phyloP scores from a whole-genome alignment of 2,888 invertebrate species.

The Lasioglossum figueresi region DNA sequence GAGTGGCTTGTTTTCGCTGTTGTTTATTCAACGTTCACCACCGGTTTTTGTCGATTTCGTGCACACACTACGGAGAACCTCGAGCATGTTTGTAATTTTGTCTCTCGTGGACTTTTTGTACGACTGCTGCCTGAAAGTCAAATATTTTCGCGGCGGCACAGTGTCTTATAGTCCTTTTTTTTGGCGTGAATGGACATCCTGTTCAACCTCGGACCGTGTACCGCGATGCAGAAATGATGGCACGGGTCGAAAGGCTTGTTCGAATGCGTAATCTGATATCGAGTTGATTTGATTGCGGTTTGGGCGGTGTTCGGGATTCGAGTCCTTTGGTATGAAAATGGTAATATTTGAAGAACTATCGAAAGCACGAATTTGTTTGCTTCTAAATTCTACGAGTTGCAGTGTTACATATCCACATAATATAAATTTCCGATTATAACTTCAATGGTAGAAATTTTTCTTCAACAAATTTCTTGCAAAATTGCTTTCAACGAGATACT shows the following conservation, averaged over 20 bases:
- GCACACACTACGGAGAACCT: conserved; percentile 13
- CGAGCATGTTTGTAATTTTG: conserved; percentile 25
- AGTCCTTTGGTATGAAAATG: background rate
- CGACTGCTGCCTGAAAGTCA: background rate
- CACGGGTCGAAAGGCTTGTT: background rate
- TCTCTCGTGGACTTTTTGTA: conserved; percentile 3
- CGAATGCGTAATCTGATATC: background rate
- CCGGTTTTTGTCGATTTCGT: conserved; percentile 27
- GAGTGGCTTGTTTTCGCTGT: conserved; percentile 42
- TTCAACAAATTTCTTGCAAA: too few species aligned
- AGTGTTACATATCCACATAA: too few species aligned
- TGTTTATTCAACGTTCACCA: conserved; percentile 43
- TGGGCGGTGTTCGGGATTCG: background rate
- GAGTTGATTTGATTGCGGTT: background rate
- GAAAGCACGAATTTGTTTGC: background rate
- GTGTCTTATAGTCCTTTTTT: background rate
- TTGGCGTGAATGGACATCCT: background rate
- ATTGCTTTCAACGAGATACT: too few species aligned
- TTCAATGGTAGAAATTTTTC: too few species aligned
- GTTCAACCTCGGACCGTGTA: background rate
- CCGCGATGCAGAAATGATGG: background rate
- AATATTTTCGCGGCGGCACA: conserved; percentile 1
- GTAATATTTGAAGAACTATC: background rate
- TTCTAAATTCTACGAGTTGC: background rate
- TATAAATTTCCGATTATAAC: too few species aligned